Evolutionary conservation across 2,888 invertebrate genomes (phyloP), one percentile per base, ranked within the genome.

Genomic region (Catonia carolina): DNA sequence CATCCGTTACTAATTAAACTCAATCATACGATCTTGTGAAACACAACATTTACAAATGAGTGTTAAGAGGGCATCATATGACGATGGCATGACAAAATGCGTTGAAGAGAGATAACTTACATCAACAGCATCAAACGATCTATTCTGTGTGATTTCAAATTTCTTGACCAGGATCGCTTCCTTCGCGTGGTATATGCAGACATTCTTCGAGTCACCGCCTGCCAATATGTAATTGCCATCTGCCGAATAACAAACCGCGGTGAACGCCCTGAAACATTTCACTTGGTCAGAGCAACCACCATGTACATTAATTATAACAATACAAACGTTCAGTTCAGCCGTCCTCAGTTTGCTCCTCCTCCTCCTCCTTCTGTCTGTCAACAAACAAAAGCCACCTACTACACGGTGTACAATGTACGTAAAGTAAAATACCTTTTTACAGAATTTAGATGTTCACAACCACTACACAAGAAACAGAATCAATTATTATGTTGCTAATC

Each of bases 141-240:
- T 78, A 70, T 99, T 99, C 72, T 90, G 87, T 0, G 98, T 96
- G 60, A 99, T 86, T 69, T 88, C 87, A 71, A 94, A 96, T 73
- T 92, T 96, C 71, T 89, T 93, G 37, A 98, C 73, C 2, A 99
- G 78, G 22, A 98, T 76, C 2, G 84, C 80, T 69, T 95, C 90
- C 23, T 76, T 75, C 0, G 93, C 82, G 69, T 90, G 88, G 73
- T 98, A 99, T 61, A 99, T 85, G 67, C 98, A 99, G 45, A 99
- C 86, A 72, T 89, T 85, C 71, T 95, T 92, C 0, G 96, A 94
- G 68, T 89, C 88, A 0, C 99, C 99, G 5, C 85, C 99, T 15
- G 94, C 96, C 33, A 99, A 73, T 3, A 99, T 74, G 67, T 84
- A 89, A 53, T 83, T 78, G 0, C 98, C 98, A 75, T 99, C 96